Evolutionary conservation across 2,113 vertebrate species (phyloP).

Genomic region (Motacilla alba): DNA sequence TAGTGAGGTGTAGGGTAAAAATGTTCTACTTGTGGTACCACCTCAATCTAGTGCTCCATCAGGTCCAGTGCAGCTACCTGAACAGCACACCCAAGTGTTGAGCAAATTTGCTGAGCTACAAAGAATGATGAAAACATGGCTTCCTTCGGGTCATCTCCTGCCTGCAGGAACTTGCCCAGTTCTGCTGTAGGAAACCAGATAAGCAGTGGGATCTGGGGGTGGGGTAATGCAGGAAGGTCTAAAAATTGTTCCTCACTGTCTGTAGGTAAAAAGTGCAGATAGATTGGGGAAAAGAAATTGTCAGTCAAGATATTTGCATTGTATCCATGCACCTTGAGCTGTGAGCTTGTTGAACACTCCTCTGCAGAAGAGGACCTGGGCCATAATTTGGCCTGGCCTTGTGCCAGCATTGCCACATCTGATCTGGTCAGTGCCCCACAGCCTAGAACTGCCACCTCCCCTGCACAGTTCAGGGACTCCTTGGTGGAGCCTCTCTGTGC

Average conservation of each 20-base stretch:
- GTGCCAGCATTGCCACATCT: background rate
- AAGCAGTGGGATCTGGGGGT: accelerated
- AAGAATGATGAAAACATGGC: background rate
- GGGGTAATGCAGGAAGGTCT: background rate
- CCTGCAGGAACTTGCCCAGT: background rate
- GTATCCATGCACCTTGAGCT: accelerated
- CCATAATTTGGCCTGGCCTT: background rate
- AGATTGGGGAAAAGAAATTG: background rate
- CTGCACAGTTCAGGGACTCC: too few relatives aligned
- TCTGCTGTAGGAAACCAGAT: background rate
- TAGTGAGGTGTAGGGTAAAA: background rate
- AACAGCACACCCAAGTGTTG: accelerated
- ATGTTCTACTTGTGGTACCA: background rate
- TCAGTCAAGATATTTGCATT: accelerated
- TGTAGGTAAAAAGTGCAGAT: background rate
- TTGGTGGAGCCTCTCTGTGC: accelerated
- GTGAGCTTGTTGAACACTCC: background rate
- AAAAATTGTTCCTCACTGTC: background rate
- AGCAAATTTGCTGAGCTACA: background rate
- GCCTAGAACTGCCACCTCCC: background rate
- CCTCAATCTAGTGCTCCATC: background rate
- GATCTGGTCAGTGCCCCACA: too few relatives aligned
- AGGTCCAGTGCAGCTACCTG: background rate
- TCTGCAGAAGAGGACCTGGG: background rate
- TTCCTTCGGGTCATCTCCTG: background rate